phyloP scores from a whole-genome alignment of 2,113 vertebrate genomes.

The Psittacula cyanocephala region DNA sequence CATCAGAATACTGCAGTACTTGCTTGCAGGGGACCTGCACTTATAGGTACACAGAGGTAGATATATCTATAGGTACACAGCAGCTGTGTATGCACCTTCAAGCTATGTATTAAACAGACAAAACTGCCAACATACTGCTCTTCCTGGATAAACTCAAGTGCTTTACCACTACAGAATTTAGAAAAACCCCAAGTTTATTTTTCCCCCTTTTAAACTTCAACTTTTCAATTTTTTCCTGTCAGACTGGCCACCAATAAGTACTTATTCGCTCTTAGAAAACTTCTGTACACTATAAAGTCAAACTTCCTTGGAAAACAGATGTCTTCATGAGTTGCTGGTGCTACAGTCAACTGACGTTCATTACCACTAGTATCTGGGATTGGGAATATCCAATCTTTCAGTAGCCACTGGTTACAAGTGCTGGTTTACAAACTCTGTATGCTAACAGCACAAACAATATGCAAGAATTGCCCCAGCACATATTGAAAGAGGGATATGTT shows the following conservation, averaged over 20 bases:
- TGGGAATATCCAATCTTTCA: background rate
- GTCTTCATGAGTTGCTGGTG: background rate
- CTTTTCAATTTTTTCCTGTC: background rate
- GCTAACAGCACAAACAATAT: fast-evolving
- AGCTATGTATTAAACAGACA: background rate
- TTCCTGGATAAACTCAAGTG: background rate
- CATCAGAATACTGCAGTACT: background rate
- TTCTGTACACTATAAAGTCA: background rate
- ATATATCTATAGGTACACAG: background rate
- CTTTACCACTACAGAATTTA: background rate
- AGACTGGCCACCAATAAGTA: background rate
- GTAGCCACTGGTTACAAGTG: background rate
- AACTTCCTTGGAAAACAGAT: background rate
- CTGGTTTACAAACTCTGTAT: background rate
- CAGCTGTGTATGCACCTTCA: background rate
- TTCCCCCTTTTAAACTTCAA: background rate
- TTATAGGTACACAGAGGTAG: background rate
- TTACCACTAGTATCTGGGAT: background rate
- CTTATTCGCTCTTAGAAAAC: background rate
- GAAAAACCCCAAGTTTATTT: background rate
- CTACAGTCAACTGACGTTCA: background rate
- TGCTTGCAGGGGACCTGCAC: background rate
- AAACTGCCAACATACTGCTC: background rate
- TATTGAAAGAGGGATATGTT: background rate
- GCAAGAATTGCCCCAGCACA: background rate